These are phyloP conservation scores for Sylvia borin DNA, from an alignment of 2,797 vertebrate genomes.

Conservation along the genomic window DNA sequence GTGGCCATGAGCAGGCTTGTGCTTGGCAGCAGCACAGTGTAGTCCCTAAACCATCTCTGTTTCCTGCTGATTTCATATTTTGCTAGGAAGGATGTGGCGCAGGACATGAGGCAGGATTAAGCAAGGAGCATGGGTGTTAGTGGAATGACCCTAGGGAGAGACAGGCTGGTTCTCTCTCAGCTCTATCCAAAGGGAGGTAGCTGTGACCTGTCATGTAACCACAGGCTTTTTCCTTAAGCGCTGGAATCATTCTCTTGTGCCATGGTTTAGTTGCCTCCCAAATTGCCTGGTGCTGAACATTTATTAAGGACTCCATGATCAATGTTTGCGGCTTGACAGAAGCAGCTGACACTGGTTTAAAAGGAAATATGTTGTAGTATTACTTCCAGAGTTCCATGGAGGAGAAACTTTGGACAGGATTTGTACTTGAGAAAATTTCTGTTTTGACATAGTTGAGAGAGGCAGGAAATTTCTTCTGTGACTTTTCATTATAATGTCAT, in stretches of 20 bases:
- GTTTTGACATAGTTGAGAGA: not conserved
- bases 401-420: not conserved
- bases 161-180: not conserved
- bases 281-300: not conserved
- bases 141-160: not conserved
- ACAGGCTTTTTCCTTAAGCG: slow-evolving; percentile 15
- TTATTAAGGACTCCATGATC: not conserved
- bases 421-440: not conserved
- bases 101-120: slow-evolving; percentile 4
- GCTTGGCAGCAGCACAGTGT: not conserved
- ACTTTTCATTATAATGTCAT: not conserved
- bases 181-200: not conserved
- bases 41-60: slow-evolving; percentile 21
- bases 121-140: not conserved
- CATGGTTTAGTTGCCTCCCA: not conserved
- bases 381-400: not conserved
- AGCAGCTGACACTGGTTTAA: not conserved
- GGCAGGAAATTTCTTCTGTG: not conserved
- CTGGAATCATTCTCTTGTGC: not conserved
- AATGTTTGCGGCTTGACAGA: not conserved
- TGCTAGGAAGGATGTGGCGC: not conserved
- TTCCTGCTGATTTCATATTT: slow-evolving; percentile 60
- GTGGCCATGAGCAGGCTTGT: not conserved
- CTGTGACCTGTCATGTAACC: not conserved
- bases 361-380: not conserved